A percentile compares a stretch with the other conserved stretches of the same genome.
Evolutionary conservation across 1,140 invertebrate species (phyloP).

Genomic region (Centruroides sculpturatus): DNA sequence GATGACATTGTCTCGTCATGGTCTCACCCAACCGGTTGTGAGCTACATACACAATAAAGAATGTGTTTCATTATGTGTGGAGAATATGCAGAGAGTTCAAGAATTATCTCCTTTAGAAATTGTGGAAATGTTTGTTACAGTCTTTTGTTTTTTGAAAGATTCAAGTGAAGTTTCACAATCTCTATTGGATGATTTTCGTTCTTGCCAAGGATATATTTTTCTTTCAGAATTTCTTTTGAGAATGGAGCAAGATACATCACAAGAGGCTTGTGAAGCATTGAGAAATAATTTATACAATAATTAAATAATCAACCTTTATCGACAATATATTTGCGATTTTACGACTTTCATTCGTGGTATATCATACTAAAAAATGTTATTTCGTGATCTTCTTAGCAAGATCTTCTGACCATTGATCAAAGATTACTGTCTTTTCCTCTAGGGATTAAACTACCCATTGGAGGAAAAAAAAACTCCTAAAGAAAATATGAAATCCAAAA

Average conservation of each 20-base stretch:
- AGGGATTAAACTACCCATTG: too few relatives aligned
- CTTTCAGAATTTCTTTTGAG: constrained; percentile 85
- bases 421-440: too few relatives aligned
- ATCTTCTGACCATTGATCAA: too few relatives aligned
- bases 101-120: constrained; percentile 87
- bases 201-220: constrained; percentile 87
- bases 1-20: constrained; percentile 87
- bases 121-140: constrained; percentile 95
- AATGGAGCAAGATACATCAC: constrained; percentile 51
- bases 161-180: constrained; percentile 91
- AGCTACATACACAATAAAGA: constrained; percentile 94
- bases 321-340: too few relatives aligned
- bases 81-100: constrained; percentile 84
- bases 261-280: constrained; percentile 49
- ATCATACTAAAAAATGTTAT: too few relatives aligned
- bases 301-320: too few relatives aligned
- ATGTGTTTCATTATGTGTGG: constrained; percentile 85
- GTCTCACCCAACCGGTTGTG: constrained; percentile 78
- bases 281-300: constrained; percentile 41
- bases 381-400: too few relatives aligned
- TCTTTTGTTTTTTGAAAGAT: constrained; percentile 96
- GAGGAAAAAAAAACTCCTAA: too few relatives aligned
- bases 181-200: constrained; percentile 85
- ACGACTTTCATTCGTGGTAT: too few relatives aligned
- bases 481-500: too few relatives aligned